A percentile compares a stretch with the other conserved stretches of the same genome.
phyloP scores from a whole-genome alignment of 1,140 invertebrate species.

The Heliconius eleuchia region DNA sequence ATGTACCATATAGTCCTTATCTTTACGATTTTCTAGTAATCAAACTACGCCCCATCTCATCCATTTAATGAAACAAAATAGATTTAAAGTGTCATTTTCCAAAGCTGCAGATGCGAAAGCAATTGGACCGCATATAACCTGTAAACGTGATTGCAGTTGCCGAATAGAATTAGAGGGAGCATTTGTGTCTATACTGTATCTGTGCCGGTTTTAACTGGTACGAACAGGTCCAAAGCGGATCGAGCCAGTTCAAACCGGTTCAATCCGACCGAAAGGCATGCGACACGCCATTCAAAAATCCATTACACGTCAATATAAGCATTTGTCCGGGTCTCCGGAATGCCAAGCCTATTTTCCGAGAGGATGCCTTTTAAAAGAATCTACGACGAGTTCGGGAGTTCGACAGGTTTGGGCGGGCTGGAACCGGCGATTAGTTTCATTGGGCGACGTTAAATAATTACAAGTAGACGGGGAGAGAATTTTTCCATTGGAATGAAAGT shows the following conservation, averaged over 20 bases:
- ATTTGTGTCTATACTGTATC: slow-evolving; percentile 19
- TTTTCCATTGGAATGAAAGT: not conserved
- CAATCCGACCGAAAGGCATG: slow-evolving; percentile 42
- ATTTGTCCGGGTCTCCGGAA: slow-evolving; percentile 44
- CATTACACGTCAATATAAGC: slow-evolving; percentile 69
- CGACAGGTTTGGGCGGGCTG: not conserved
- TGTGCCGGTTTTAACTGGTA: slow-evolving; percentile 35
- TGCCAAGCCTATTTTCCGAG: slow-evolving; percentile 36
- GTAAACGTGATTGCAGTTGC: slow-evolving; percentile 34
- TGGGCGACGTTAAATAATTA: slow-evolving; percentile 15
- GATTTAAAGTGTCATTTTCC: slow-evolving; percentile 14
- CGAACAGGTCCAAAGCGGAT: slow-evolving; percentile 18
- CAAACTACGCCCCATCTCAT: not conserved
- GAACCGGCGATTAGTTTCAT: slow-evolving; percentile 6
- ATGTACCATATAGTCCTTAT: not conserved
- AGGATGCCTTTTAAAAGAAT: slow-evolving; percentile 36
- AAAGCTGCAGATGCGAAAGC: slow-evolving; percentile 23
- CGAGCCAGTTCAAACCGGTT: slow-evolving; percentile 37
- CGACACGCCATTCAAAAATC: slow-evolving; percentile 64
- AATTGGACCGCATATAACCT: slow-evolving; percentile 23
- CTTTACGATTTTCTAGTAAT: not conserved
- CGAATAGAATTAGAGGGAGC: slow-evolving; percentile 37
- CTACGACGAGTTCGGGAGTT: not conserved
- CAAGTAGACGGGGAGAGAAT: not conserved
- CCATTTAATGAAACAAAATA: not conserved